These are phyloP conservation scores for Phataginus tetradactyla DNA, from an alignment of 2,797 vertebrate genomes.

Conservation along the genomic window DNA sequence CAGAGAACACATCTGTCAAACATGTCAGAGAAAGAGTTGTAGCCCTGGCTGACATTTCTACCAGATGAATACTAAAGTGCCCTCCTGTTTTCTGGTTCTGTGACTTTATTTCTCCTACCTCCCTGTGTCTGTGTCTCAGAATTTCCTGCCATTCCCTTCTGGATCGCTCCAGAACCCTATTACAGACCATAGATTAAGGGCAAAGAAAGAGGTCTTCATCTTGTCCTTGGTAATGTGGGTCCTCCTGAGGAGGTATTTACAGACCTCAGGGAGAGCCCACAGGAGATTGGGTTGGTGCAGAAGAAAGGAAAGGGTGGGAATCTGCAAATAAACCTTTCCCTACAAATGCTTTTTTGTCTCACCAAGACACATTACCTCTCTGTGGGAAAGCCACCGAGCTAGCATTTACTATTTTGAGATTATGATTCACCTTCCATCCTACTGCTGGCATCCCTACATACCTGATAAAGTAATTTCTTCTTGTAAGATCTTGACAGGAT, in stretches of 20 bases:
- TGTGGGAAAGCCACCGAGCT: slow-evolving; percentile 61
- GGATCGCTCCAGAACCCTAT: neutral
- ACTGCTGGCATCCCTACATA: slow-evolving; percentile 19
- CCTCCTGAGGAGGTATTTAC: neutral
- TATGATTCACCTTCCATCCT: slow-evolving; percentile 54
- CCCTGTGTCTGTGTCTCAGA: neutral
- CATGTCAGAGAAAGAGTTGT: neutral
- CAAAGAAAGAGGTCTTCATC: slow-evolving; percentile 16
- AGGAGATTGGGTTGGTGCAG: neutral
- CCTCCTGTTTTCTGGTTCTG: neutral
- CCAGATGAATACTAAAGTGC: neutral
- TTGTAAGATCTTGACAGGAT: slow-evolving; percentile 66
- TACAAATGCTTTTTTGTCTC: slow-evolving; percentile 43
- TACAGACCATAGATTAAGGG: slow-evolving; percentile 1
- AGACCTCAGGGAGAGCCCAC: neutral
- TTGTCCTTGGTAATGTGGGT: neutral
- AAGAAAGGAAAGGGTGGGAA: neutral
- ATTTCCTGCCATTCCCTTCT: neutral
- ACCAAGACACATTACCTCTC: slow-evolving; percentile 17
- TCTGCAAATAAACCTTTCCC: slow-evolving; percentile 39
- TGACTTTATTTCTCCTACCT: slow-evolving; percentile 41
- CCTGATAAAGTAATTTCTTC: slow-evolving; percentile 60
- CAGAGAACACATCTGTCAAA: neutral
- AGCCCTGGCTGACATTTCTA: neutral
- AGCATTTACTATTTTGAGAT: slow-evolving; percentile 69